A percentile compares a stretch with the other conserved stretches of the same genome.
These are phyloP conservation scores for Ciconia maguari DNA, from an alignment of 2,113 vertebrate genomes.

Conservation along the genomic window DNA sequence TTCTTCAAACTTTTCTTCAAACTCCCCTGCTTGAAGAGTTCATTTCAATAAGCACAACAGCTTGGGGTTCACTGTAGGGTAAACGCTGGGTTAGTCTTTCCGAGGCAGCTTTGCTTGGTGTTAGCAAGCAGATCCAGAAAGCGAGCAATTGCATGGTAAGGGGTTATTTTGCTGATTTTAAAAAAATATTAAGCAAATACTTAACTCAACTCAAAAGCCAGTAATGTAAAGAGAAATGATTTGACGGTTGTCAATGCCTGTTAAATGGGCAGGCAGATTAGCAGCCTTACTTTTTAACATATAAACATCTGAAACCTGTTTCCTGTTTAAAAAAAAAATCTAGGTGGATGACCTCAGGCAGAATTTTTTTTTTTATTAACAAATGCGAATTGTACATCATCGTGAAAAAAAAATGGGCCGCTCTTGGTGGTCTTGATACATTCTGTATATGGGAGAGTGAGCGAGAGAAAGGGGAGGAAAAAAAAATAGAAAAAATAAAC, in stretches of 20 bases:
- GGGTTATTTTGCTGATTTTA: not conserved
- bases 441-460: conserved; percentile 75
- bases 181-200: not conserved
- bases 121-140: not conserved
- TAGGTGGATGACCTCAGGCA: conserved; percentile 75
- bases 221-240: not conserved
- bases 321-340: conserved; percentile 69
- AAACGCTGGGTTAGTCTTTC: fast-evolving
- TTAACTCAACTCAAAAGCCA: not conserved
- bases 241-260: conserved; percentile 49
- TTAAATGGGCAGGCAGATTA: conserved; percentile 69
- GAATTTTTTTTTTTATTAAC: conserved; percentile 66
- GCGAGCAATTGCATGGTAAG: fast-evolving
- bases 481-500: conserved; percentile 94
- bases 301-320: conserved; percentile 80
- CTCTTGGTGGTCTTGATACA: conserved; percentile 87
- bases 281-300: conserved; percentile 72
- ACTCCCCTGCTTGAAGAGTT: not conserved
- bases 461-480: conserved; percentile 73
- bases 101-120: not conserved
- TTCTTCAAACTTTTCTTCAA: not conserved
- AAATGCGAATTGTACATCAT: conserved; percentile 80
- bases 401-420: conserved; percentile 37
- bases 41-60: not conserved
- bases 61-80: fast-evolving